Evolutionary conservation across 2,797 vertebrate genomes (phyloP), one percentile per base, ranked within the genome.

Genomic region (Aulostomus chinensis): DNA sequence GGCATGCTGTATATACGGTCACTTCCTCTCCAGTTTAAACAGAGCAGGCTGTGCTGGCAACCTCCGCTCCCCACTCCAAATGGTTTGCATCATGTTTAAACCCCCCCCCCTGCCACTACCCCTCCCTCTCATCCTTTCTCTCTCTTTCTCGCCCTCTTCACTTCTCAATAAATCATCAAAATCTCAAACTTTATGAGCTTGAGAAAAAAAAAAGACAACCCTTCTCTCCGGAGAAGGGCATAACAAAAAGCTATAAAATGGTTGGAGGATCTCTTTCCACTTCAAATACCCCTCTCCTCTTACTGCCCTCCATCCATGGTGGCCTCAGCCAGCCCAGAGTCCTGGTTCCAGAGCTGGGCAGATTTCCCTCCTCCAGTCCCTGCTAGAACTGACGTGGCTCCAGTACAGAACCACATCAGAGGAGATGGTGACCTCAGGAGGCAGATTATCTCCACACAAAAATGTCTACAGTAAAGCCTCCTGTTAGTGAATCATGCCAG

Each of bases 11-110:
- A 93, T 94, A 96, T 95, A 96, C 88, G 94, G 93, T 96, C 94
- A 96, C 94, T 98, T 98, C 96, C 95, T 97, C 93, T 94, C 95
- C 95, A 96, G 94, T 97, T 97, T 98, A 96, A 97, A 98, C 94
- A 96, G 95, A 94, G 93, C 96, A 97, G 95, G 93, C 95, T 97
- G 96, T 96, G 93, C 95, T 98, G 97, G 97, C 96, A 96, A 92
- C 83, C 90, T 92, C 91, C 90, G 86, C 91, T 95, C 93, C 80
- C 76, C 53, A 86, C 94, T 96, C 95, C 95, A 98, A 98, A 98
- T 96, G 96, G 95, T 97, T 96, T 96, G 94, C 95, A 96, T 98
- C 96, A 98, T 93, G 92, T 95, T 94, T 94, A 92, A 94, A 91
- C 89, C 93, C 92, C 80, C 89, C 93, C 92, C 80, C 93, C 93